Evolutionary conservation across 1,140 invertebrate genomes (phyloP).

Genomic region (Drosophila mayri): DNA sequence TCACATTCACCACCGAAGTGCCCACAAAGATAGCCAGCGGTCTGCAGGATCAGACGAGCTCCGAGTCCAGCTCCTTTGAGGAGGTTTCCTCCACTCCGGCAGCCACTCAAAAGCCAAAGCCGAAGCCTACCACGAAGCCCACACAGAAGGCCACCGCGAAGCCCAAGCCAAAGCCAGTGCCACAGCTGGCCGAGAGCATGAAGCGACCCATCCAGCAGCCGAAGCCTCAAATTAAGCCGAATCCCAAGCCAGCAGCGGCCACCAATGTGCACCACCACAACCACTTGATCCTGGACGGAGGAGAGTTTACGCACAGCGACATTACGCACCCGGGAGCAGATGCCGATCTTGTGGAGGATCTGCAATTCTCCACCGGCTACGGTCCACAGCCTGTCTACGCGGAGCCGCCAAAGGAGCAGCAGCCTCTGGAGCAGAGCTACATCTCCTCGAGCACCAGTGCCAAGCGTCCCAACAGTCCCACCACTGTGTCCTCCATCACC

Average conservation of each 20-base stretch:
- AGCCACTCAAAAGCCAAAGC: constrained; percentile 22
- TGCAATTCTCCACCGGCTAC: constrained; percentile 83
- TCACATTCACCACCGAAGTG: constrained; percentile 75
- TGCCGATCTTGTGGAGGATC: constrained; percentile 79
- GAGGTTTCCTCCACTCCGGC: constrained; percentile 54
- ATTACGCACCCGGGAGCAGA: constrained; percentile 84
- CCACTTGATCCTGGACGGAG: constrained; percentile 63
- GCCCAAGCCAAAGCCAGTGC: constrained; percentile 52
- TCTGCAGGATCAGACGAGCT: constrained; percentile 62
- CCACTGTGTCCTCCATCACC: constrained; percentile 77
- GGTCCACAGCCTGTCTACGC: constrained; percentile 76
- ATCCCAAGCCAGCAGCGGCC: constrained; percentile 33
- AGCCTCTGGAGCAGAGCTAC: constrained; percentile 58
- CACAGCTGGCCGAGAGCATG: constrained; percentile 51
- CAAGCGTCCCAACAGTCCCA: constrained; percentile 64
- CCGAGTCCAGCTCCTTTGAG: constrained; percentile 78
- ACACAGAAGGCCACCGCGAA: constrained; percentile 25
- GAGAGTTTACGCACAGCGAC: constrained; percentile 82
- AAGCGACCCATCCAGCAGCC: constrained; percentile 50
- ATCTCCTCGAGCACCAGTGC: constrained; percentile 73
- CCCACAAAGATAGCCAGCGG: constrained; percentile 71
- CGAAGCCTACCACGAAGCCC: constrained; percentile 20
- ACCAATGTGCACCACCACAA: constrained; percentile 66
- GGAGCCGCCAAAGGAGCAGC: constrained; percentile 59
- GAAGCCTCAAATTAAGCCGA: constrained; percentile 37